These are phyloP conservation scores for Meda fulgida DNA, from an alignment of 2,797 vertebrate species.

Conservation along the genomic window DNA sequence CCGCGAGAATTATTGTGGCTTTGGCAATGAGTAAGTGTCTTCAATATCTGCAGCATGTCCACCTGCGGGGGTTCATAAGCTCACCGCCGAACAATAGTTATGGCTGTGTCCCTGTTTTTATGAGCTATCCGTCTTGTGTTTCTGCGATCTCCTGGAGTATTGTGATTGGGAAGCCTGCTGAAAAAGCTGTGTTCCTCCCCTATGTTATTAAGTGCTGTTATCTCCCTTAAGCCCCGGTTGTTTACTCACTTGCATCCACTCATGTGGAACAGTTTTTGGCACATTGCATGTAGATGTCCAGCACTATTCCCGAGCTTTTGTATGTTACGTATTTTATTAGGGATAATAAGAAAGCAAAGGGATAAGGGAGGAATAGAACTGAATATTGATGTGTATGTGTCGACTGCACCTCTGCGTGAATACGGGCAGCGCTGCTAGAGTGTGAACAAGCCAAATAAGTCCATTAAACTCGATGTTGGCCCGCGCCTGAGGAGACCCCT, in stretches of 20 bases:
- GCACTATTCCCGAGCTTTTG: constrained; percentile 1
- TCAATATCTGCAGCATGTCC: constrained; percentile 54
- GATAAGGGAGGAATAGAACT: constrained; percentile 26
- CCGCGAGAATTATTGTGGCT: constrained; percentile 29
- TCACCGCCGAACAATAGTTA: constrained; percentile 42
- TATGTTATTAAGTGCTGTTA: constrained; percentile 51
- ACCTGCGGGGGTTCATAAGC: constrained; percentile 56
- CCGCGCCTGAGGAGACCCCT: constrained; percentile 31
- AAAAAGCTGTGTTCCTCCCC: constrained; percentile 30
- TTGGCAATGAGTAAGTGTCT: constrained; percentile 55
- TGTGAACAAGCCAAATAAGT: constrained; percentile 56
- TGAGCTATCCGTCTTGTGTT: constrained; percentile 45
- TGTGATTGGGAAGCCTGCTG: constrained; percentile 44
- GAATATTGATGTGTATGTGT: constrained; percentile 35
- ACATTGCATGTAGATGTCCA: constrained; percentile 43
- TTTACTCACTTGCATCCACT: constrained; percentile 44
- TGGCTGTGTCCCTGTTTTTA: constrained; percentile 44
- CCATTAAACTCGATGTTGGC: constrained; percentile 52
- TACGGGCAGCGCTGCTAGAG: constrained; percentile 24
- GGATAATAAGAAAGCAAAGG: constrained; percentile 17
- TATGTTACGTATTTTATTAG: constrained; percentile 20
- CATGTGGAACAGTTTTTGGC: constrained; percentile 34
- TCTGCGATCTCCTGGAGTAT: constrained; percentile 46
- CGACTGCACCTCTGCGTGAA: constrained; percentile 42
- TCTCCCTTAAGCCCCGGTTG: constrained; percentile 36